phyloP scores from a whole-genome alignment of 1,140 invertebrate genomes.

The Gryllus bimaculatus region DNA sequence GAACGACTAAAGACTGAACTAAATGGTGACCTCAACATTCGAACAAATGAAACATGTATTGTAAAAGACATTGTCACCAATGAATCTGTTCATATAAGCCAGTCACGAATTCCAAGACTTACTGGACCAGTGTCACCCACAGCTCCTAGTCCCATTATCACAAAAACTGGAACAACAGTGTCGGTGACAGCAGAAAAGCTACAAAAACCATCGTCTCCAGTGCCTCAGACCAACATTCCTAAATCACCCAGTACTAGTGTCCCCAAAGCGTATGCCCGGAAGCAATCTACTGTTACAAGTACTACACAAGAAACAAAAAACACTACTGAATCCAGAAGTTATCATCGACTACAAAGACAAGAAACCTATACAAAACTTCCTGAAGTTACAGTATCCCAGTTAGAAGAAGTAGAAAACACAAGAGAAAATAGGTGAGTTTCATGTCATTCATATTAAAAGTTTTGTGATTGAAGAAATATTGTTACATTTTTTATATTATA shows the following conservation, averaged over 20 bases:
- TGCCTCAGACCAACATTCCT: background rate
- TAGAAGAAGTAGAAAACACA: background rate
- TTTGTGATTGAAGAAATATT: background rate
- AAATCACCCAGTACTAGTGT: background rate
- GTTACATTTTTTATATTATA: background rate
- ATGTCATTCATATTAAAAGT: background rate
- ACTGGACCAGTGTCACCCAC: background rate
- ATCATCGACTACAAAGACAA: constrained; percentile 21
- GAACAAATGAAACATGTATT: background rate
- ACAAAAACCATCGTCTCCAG: background rate
- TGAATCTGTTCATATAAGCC: background rate
- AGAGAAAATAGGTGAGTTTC: background rate
- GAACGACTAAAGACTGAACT: background rate
- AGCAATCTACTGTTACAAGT: background rate
- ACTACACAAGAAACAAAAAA: background rate
- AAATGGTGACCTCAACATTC: background rate
- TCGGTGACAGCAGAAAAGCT: background rate
- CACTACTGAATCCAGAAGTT: background rate
- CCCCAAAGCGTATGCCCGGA: background rate
- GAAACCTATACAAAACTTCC: constrained; percentile 27
- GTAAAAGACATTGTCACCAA: background rate
- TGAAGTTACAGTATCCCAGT: background rate
- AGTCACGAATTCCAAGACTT: background rate
- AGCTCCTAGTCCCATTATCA: background rate
- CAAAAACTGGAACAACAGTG: background rate